Conservation (phyloP, 2,797 vertebrate genomes). For the Serranus cabrilla region DNA sequence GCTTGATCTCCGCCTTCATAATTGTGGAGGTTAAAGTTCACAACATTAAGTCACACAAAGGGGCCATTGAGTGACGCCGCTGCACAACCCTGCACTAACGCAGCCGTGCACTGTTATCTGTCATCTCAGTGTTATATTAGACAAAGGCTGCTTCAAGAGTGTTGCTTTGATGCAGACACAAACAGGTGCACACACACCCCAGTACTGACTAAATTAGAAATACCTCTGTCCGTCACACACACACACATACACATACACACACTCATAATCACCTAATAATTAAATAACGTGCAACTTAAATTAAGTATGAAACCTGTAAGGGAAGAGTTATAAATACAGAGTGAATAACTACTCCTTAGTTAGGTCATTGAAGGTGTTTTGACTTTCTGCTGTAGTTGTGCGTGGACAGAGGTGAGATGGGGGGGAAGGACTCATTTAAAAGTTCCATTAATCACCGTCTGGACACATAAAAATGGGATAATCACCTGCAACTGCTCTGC, state of each 20-base stretch:
- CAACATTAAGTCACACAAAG: too few species aligned
- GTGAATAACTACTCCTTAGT: conserved; percentile 88
- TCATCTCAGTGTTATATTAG: neutral
- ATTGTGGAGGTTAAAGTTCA: too few species aligned
- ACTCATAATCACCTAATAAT: conserved; percentile 66
- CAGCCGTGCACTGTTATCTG: neutral
- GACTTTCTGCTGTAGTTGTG: conserved; percentile 84
- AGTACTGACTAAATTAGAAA: neutral
- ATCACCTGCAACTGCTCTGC: conserved; percentile 95
- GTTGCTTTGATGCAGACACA: neutral
- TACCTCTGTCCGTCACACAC: neutral
- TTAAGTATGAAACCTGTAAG: conserved; percentile 57
- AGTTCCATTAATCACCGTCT: conserved; percentile 97
- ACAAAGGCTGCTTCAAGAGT: neutral
- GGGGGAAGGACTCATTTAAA: conserved; percentile 90
- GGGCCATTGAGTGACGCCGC: too few species aligned
- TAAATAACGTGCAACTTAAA: conserved; percentile 72
- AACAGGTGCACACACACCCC: neutral
- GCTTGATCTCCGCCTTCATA: too few species aligned
- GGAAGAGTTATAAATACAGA: conserved; percentile 60
- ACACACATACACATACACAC: neutral
- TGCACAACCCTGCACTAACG: too few species aligned
- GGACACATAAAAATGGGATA: conserved; percentile 93
- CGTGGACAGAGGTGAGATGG: conserved; percentile 56
- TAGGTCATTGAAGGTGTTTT: conserved; percentile 91